Evolutionary conservation across 2,113 vertebrate species (phyloP), one percentile per base, ranked within the genome.

Genomic region (Hypanus sabinus): DNA sequence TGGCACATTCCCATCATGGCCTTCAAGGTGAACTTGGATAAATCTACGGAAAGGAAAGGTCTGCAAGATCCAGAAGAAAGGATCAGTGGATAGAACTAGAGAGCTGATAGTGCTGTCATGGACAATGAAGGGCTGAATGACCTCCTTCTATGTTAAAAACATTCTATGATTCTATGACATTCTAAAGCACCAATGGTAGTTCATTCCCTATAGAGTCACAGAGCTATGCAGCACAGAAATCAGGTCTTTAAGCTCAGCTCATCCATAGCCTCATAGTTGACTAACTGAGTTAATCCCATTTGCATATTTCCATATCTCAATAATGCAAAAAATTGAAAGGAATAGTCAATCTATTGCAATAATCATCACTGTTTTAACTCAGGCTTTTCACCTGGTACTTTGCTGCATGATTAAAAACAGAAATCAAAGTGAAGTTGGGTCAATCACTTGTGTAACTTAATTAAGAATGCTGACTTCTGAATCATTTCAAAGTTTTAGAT

Each of bases 361-460:
- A 33, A 33, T 22, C 16, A 81, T 81, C 18, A 18, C 36, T 38
- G 18, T 38, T 83, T 16, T 22, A 83, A 24, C 80, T 55, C 18
- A 8, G 38, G 8, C 20, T 46, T 38, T 20, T 36, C 79, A 81
- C 79, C 77, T 55, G 80, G 55, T 36, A 18, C 38, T 83, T 55
- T 83, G 38, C 80, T 83, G 80, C 80, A 55, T 83, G 80, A 55
- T 83, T 83, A 83, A 55, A 46, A 83, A 83, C 80, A 83, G 76
- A 79, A 83, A 83, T 83, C 55, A 46, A 55, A 83, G 20, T 83
- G 80, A 83, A 83, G 38, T 6, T 20, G 80, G 80, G 18, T 16
- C 10, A 22, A 18, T 46, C 80, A 81, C 36, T 46, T 22, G 18
- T 8, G 22, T 55, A 81, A 55, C 55, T 79, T 46, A 38, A 55